Base-by-base conservation (phyloP, 2,797 vertebrate species). In the Tauraco hartlaubi region DNA sequence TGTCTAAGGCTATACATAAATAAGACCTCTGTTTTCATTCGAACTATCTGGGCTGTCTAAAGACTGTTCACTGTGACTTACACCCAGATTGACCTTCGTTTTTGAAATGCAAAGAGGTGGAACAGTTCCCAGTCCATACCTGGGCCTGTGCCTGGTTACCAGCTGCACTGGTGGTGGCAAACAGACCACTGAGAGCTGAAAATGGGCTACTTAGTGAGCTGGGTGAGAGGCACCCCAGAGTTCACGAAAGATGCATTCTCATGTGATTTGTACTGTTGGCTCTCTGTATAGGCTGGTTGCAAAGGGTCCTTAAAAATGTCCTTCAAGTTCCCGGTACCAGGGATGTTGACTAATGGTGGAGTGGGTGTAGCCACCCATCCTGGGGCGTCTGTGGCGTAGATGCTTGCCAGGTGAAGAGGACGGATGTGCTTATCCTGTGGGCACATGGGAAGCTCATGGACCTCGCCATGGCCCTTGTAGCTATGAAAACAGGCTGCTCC, bases 391-490 rank as follows among this genome's bases (percentile, higher is more conserved):
- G 17, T 44, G 44, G 8, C 0, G 0, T 7, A 35, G 63, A 12
- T 0, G 5, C 4, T 23, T 73, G 9, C 7, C 26, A 21, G 29
- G 39, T 58, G 55, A 46, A 41, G 28, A 63, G 22, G n/a, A 51
- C 16, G 3, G 12, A n/a, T 25, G 9, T 21, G 12, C 56, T 56
- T 39, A 9, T 48, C 18, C 35, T 67, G 29, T 9, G 33, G 10
- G 12, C 0, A 0, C 16, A 2, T 3, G 31, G 28, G 76, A 80
- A 83, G 31, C 5, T 73, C 8, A 1, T 1, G 5, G 16, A 21
- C 4, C 15, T 56, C 11, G 4, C 1, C 5, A 0, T 18, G 28
- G 19, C 25, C 55, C 20, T 29, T 49, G 37, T 8, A 37, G 5
- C 20, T 26, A 7, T 66, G n/a, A 14, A 71, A 71, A 23, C 15